Evolutionary conservation across 92 coral and sea anemone species (phyloP).

Genomic region (Phymanthus crucifer): DNA sequence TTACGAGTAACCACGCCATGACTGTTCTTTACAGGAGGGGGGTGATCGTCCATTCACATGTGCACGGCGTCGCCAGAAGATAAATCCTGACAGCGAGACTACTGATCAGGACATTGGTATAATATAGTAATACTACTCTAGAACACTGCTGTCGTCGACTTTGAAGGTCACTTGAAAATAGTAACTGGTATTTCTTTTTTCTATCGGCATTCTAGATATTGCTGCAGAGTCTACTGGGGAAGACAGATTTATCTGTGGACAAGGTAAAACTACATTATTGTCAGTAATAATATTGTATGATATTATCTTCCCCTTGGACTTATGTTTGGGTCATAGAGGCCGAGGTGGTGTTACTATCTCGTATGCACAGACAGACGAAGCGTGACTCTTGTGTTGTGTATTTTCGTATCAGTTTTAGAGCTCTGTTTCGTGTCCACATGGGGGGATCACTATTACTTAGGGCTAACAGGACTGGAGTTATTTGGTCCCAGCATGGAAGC

Average conservation of each 20-base stretch:
- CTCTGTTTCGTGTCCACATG: slow-evolving; percentile 83
- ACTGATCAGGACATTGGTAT: not conserved
- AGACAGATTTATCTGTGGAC: slow-evolving; percentile 20
- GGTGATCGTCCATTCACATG: slow-evolving; percentile 92
- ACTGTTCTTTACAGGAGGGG: slow-evolving; percentile 46
- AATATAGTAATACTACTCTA: not conserved
- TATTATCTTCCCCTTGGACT: not conserved
- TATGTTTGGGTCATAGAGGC: no score
- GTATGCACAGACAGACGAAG: not conserved
- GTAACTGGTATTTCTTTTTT: not conserved
- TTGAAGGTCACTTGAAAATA: not conserved
- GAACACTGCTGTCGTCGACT: no score
- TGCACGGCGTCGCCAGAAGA: slow-evolving; percentile 64
- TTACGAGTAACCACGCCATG: not conserved
- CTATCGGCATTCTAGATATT: not conserved
- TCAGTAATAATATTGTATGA: not conserved
- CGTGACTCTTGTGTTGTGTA: not conserved
- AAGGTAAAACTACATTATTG: slow-evolving; percentile 11
- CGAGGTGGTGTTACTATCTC: no score
- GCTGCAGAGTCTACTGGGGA: not conserved
- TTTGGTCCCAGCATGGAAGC: slow-evolving; percentile 61
- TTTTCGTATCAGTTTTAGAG: slow-evolving; percentile 70
- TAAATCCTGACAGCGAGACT: slow-evolving; percentile 29
- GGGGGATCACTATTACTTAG: slow-evolving; percentile 93
- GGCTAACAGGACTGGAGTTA: slow-evolving; percentile 86